Percentiles rank a stretch among this genome's conserved stretches.
phyloP scores from a whole-genome alignment of 2,797 vertebrate species.

The Argya squamiceps region DNA sequence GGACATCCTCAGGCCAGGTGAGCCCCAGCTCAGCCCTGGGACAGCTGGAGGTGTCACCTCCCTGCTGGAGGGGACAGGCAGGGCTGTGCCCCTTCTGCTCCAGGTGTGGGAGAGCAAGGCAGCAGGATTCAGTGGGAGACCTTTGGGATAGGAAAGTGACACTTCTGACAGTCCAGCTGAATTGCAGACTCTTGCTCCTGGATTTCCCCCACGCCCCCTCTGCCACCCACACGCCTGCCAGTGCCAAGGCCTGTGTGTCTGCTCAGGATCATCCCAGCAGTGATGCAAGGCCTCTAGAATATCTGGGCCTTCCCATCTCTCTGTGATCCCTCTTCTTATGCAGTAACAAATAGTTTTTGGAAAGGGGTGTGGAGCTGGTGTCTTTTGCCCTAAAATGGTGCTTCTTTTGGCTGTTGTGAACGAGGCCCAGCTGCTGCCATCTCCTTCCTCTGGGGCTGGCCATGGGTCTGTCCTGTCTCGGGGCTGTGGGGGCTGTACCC shows the following conservation, averaged over 20 bases:
- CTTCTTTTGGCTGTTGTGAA: neutral
- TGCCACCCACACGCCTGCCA: accelerated
- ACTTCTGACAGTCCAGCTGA: neutral
- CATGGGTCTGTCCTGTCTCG: accelerated
- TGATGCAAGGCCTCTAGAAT: neutral
- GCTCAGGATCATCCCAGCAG: neutral
- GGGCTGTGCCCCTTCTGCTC: neutral
- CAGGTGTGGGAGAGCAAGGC: accelerated
- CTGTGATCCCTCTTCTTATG: accelerated
- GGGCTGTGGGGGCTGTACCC: neutral
- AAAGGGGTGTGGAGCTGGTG: neutral
- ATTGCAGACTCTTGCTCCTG: neutral
- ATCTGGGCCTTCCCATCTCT: neutral
- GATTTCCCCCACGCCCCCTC: neutral
- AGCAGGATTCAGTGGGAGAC: accelerated
- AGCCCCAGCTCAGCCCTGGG: neutral
- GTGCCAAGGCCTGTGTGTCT: accelerated
- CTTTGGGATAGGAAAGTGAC: neutral
- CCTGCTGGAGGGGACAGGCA: neutral
- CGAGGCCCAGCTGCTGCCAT: neutral
- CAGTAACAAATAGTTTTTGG: neutral
- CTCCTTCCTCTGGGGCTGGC: neutral
- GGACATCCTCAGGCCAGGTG: neutral
- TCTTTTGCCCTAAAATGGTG: neutral
- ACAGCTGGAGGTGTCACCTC: neutral